phyloP scores from a whole-genome alignment of 2,888 invertebrate species.

The Metallyticus violacea region DNA sequence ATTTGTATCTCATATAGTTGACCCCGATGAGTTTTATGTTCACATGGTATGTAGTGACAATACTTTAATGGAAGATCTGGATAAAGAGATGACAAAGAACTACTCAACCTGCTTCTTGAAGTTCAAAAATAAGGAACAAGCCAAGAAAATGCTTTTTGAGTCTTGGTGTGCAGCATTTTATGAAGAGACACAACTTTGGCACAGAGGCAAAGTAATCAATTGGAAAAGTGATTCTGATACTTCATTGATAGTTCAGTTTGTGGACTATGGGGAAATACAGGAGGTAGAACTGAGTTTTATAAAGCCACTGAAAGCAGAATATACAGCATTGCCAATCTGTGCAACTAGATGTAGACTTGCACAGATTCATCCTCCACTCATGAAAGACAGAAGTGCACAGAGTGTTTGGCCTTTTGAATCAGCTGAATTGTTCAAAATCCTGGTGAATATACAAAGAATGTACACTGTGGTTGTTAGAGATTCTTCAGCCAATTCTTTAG shows the following conservation, averaged over 20 bases:
- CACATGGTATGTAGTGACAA: background rate
- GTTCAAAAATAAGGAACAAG: background rate
- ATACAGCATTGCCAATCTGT: background rate
- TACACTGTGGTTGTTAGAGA: background rate
- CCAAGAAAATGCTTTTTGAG: background rate
- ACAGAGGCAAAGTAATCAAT: conserved; percentile 12
- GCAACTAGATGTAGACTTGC: conserved; percentile 18
- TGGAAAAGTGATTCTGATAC: background rate
- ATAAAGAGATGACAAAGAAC: background rate
- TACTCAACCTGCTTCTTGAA: background rate
- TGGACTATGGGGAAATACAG: conserved; percentile 24
- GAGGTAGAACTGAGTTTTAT: background rate
- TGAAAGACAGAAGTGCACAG: background rate
- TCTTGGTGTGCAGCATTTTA: background rate
- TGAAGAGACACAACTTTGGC: background rate
- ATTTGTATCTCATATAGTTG: background rate
- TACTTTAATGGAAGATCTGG: background rate
- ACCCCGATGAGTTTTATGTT: conserved; percentile 18
- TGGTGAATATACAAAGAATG: background rate
- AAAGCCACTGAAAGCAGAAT: background rate
- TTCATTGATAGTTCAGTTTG: background rate
- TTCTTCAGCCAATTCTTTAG: background rate
- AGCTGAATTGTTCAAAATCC: background rate
- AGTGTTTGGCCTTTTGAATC: conserved; percentile 11
- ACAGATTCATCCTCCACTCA: conserved; percentile 3